Evolutionary conservation across 1,140 invertebrate species (phyloP).

Genomic region (Temnothorax longispinosus): DNA sequence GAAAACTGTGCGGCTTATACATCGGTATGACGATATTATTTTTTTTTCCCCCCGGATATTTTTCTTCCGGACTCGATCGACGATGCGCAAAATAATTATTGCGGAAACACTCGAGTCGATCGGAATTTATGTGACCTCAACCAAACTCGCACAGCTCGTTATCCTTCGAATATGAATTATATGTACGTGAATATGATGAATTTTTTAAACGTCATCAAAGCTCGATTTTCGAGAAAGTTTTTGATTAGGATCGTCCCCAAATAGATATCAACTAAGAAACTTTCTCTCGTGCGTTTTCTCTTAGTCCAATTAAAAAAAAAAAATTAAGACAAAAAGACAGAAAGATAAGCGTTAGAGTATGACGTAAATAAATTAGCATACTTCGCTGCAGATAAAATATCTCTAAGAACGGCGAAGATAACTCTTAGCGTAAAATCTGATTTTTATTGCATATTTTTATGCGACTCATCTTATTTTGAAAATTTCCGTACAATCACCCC

Average conservation of each 20-base stretch:
- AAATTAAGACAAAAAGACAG: neutral
- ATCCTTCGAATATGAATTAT: neutral
- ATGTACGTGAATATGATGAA: no score
- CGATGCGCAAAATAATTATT: neutral
- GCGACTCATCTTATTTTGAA: no score
- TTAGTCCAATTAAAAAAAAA: neutral
- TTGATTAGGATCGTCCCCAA: neutral
- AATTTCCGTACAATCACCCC: no score
- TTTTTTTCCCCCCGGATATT: no score
- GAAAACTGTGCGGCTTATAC: neutral
- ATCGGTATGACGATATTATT: no score
- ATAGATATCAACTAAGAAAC: conserved; percentile 11
- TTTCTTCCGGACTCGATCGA: neutral
- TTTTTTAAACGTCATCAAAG: neutral
- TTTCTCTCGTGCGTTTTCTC: neutral
- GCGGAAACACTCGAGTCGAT: neutral
- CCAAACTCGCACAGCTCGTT: no score
- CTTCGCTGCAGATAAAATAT: no score
- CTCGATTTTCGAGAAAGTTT: conserved; percentile 13
- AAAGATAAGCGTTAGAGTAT: neutral
- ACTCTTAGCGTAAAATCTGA: no score
- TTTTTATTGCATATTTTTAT: no score
- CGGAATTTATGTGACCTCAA: neutral
- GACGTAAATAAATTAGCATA: neutral
- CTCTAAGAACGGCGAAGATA: no score